phyloP scores from a whole-genome alignment of 2,888 invertebrate species.

The Brachypterus glaber region DNA sequence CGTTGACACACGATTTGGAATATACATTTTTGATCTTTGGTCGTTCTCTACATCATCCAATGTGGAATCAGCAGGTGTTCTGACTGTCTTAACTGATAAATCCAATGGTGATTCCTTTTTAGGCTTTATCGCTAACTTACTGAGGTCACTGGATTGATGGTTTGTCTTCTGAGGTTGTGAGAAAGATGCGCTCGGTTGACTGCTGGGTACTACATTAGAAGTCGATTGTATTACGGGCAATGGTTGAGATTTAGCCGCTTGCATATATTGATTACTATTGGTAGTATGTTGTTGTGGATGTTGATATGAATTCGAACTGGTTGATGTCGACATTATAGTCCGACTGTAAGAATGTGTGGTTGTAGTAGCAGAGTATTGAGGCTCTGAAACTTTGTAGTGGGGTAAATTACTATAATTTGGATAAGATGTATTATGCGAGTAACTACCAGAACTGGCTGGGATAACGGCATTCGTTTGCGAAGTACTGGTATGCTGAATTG shows the following conservation, averaged over 20 bases:
- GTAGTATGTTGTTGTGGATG: constrained; percentile 37
- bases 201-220: constrained; percentile 2
- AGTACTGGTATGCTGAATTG: constrained; percentile 8
- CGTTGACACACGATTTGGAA: constrained; percentile 18
- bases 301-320: constrained; percentile 19
- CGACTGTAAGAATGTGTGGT: constrained; percentile 24
- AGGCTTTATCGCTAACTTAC: constrained; percentile 34
- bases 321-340: constrained; percentile 35
- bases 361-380: constrained; percentile 28
- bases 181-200: constrained; percentile 12
- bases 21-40: constrained; percentile 26
- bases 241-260: constrained; percentile 13
- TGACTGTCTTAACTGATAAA: constrained; percentile 79
- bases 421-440: constrained; percentile 7
- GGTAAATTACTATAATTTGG: constrained; percentile 16
- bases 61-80: constrained; percentile 82
- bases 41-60: constrained; percentile 56
- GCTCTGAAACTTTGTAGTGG: too few relatives aligned
- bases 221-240: constrained; percentile 19
- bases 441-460: background rate
- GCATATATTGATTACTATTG: constrained; percentile 39
- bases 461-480: background rate
- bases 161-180: constrained; percentile 11
- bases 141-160: constrained; percentile 16
- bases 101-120: constrained; percentile 76